These are phyloP conservation scores for Silurus aristotelis DNA, from an alignment of 2,797 vertebrate genomes.

Conservation along the genomic window DNA sequence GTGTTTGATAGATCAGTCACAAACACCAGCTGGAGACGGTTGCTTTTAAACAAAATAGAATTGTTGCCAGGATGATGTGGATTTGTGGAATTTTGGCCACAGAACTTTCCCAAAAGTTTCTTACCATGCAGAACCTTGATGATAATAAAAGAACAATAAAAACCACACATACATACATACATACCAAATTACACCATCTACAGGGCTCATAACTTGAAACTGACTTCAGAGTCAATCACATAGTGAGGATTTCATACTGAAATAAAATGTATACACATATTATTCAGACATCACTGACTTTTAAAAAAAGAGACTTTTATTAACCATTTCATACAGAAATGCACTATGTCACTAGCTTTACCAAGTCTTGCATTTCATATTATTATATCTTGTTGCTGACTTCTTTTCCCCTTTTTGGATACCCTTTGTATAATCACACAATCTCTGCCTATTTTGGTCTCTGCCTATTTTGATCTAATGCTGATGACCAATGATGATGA, in stretches of 20 bases:
- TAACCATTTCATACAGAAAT: too few relatives aligned
- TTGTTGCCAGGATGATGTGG: constrained; percentile 69
- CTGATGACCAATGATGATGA: not conserved
- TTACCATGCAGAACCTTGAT: constrained; percentile 65
- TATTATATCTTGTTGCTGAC: too few relatives aligned
- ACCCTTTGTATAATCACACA: too few relatives aligned
- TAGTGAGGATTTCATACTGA: not conserved
- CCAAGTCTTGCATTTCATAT: too few relatives aligned
- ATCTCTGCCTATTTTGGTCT: too few relatives aligned
- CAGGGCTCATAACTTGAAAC: not conserved
- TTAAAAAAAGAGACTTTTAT: too few relatives aligned
- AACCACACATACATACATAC: not conserved
- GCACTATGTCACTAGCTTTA: too few relatives aligned
- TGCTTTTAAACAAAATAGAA: constrained; percentile 71
- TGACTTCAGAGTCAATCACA: not conserved
- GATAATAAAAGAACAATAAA: not conserved
- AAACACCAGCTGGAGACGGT: constrained; percentile 63
- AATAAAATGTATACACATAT: not conserved
- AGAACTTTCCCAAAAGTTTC: constrained; percentile 73
- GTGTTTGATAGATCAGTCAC: constrained; percentile 47
- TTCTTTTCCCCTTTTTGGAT: too few relatives aligned
- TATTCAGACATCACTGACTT: not conserved
- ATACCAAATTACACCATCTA: not conserved
- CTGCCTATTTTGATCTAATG: not conserved
- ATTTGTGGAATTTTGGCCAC: constrained; percentile 69